Conservation (phyloP, 2,797 vertebrate species). For the Caiman crocodilus region DNA sequence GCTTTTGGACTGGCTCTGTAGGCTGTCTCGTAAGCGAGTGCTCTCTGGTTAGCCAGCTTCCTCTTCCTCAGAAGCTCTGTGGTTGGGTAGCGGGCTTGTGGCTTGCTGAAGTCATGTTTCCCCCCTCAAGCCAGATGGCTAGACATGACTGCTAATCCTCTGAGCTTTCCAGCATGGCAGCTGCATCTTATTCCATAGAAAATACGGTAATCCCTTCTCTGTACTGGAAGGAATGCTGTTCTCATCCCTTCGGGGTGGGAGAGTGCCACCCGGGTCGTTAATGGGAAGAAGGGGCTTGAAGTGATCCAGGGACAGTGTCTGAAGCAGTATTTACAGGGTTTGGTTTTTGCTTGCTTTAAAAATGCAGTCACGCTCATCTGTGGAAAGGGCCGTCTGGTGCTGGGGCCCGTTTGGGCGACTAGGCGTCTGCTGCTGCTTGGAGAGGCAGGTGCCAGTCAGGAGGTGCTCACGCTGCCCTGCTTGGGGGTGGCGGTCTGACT, state of each 20-base stretch:
- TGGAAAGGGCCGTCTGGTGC: no score
- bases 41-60: no score
- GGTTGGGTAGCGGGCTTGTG: background rate
- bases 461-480: background rate
- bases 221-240: background rate
- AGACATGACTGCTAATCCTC: background rate
- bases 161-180: background rate
- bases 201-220: background rate
- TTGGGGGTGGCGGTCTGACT: background rate
- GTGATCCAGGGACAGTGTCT: no score
- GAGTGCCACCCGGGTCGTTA: no score
- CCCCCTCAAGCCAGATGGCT: background rate
- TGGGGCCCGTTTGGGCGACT: background rate
- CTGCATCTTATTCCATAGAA: background rate
- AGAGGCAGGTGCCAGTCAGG: background rate
- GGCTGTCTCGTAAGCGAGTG: fast-evolving
- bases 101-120: background rate
- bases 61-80: background rate
- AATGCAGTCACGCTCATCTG: background rate
- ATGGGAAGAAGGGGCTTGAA: no score
- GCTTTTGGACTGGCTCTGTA: background rate
- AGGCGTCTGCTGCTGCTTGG: background rate
- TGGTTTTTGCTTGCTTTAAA: background rate
- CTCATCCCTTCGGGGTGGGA: background rate
- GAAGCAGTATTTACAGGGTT: background rate